Base-by-base conservation (phyloP, 2,797 vertebrate species). In the Scolopax bukidnonensis region DNA sequence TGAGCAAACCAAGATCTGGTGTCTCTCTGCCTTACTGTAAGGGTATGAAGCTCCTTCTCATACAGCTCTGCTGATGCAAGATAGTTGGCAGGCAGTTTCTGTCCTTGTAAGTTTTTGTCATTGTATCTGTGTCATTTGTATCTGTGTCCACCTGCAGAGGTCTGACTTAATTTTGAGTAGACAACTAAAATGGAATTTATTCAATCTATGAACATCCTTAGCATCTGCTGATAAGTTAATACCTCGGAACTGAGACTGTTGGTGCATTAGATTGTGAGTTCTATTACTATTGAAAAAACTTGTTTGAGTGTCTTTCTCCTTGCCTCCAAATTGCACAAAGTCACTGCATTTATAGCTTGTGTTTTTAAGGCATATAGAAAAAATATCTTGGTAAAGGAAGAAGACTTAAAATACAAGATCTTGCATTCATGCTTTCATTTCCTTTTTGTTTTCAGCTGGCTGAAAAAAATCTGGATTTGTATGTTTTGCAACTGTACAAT, bases 151-250 rank as follows among this genome's bases (percentile, higher is more conserved):
- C 0, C 0, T 30, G 4, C 21, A 59, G 27, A 87, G 43, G 5
- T 73, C 41, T 87, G 36, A 68, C 38, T 73, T 78, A 47, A 69
- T 90, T 93, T 89, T 84, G 30, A 27, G 23, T 53, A 41, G 38
- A 24, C 5, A 59, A 40, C 25, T 74, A 51, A 84, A 80, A 48
- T 19, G 1, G 9, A 71, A 64, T 48, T 71, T 77, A 28, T 70
- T 94, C 36, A 21, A 0, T 40, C 30, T 85, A 1, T 64, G 18
- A 36, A 63, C 1, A 2, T 2, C 0, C 18, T 73, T 41, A 30
- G 13, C 10, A 4, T 83, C 85, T 83, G 13, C 60, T 86, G 12
- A 3, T 74, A 24, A 38, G 12, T 69, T 57, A 38, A 17, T 63
- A 1, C 1, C 1, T 63, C 38, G n/a, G 14, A 89, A 61, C 19